Percentiles rank a stretch among this genome's conserved stretches.
Evolutionary conservation across 2,113 vertebrate genomes (phyloP).

Genomic region (Gobio gobio): DNA sequence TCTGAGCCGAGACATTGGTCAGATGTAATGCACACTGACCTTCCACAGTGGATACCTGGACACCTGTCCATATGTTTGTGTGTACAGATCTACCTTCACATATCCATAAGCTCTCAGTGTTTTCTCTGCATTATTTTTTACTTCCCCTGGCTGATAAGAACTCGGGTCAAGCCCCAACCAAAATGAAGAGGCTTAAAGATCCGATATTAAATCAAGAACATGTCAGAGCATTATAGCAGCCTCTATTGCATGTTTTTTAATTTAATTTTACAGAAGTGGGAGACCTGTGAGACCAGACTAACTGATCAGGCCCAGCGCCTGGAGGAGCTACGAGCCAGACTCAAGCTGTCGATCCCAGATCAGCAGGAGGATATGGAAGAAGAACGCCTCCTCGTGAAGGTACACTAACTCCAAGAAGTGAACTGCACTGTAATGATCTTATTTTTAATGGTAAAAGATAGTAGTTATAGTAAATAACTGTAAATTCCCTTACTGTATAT

Average conservation of each 20-base stretch:
- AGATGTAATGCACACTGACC: not conserved
- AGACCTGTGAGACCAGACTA: constrained; percentile 77
- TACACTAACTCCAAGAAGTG: constrained; percentile 58
- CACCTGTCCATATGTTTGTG: constrained; percentile 8
- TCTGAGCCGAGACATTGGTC: not conserved
- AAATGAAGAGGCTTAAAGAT: not conserved
- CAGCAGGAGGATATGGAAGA: constrained; percentile 77
- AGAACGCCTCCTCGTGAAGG: constrained; percentile 78
- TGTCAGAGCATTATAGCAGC: not conserved
- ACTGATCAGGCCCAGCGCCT: constrained; percentile 73
- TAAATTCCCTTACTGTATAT: too few species aligned
- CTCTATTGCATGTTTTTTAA: constrained; percentile 19
- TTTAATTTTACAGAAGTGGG: constrained; percentile 82
- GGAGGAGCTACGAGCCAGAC: constrained; percentile 73
- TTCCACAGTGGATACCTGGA: not conserved
- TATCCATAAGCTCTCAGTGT: not conserved
- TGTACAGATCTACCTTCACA: not conserved
- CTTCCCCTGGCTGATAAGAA: not conserved
- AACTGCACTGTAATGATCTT: not conserved
- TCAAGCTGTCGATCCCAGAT: constrained; percentile 79
- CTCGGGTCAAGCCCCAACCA: not conserved
- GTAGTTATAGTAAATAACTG: too few species aligned
- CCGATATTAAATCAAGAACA: not conserved
- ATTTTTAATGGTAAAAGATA: too few species aligned
- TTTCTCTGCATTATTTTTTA: not conserved